phyloP scores from a whole-genome alignment of 2,113 vertebrate genomes.

The Glaucidium brasilianum region DNA sequence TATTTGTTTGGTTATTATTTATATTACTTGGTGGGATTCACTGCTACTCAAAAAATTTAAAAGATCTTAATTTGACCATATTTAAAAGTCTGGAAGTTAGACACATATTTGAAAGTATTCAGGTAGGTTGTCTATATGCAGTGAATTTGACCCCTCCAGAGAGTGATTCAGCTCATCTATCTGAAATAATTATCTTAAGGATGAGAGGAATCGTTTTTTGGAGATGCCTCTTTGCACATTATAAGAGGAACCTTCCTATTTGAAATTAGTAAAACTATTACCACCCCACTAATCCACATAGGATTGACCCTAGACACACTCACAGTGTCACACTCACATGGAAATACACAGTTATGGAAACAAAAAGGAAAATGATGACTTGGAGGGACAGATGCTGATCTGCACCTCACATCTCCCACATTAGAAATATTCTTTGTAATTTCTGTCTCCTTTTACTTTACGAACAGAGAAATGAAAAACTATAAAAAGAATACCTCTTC shows the following conservation, averaged over 20 bases:
- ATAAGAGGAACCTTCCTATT: background rate
- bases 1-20: background rate
- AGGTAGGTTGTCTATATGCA: background rate
- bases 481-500: background rate
- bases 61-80: background rate
- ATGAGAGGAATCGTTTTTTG: background rate
- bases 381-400: background rate
- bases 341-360: background rate
- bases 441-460: background rate
- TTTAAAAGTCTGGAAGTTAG: background rate
- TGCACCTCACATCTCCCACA: background rate
- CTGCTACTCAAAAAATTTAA: background rate
- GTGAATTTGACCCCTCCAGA: background rate
- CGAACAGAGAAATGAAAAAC: background rate
- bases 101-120: background rate
- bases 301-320: background rate
- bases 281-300: fast-evolving
- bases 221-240: background rate
- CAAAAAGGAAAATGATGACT: background rate
- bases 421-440: background rate
- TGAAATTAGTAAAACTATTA: background rate
- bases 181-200: background rate
- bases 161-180: background rate
- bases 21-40: background rate
- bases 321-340: background rate